Evolutionary conservation across 2,888 invertebrate species (phyloP).

Genomic region (Deroplatys truncata): DNA sequence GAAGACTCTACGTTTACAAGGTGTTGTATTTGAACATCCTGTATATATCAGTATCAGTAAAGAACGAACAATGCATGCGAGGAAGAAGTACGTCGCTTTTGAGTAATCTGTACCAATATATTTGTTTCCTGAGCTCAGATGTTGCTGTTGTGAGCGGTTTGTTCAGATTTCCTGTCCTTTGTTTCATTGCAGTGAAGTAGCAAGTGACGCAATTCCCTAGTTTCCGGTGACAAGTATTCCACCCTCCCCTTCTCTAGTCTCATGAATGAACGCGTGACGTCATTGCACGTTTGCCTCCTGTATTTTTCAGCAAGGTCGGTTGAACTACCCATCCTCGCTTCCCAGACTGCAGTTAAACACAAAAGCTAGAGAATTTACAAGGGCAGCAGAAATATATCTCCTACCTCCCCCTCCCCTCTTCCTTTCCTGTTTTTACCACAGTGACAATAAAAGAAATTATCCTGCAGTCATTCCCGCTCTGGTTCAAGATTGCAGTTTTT

Average conservation of each 20-base stretch:
- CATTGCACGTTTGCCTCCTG: slow-evolving; percentile 2
- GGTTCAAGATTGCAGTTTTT: background rate
- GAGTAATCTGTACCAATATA: background rate
- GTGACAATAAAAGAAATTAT: background rate
- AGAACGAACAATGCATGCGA: too few species aligned
- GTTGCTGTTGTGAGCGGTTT: background rate
- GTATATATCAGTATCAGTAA: too few species aligned
- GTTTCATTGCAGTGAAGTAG: background rate
- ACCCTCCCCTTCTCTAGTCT: background rate
- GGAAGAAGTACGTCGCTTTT: background rate
- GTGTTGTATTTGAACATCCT: too few species aligned
- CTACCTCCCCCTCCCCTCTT: background rate
- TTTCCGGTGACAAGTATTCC: background rate
- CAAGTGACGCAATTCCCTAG: background rate
- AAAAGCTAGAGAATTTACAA: background rate
- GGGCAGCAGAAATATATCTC: background rate
- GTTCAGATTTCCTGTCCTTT: background rate
- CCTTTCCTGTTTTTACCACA: background rate
- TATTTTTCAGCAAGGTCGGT: slow-evolving; percentile 14
- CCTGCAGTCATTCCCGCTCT: background rate
- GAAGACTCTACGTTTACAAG: too few species aligned
- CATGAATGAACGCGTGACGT: slow-evolving; percentile 12
- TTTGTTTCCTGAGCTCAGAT: background rate
- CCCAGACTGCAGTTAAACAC: background rate
- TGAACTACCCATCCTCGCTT: background rate